Conservation (phyloP, 2,888 invertebrate genomes). For the Amiota minor region DNA sequence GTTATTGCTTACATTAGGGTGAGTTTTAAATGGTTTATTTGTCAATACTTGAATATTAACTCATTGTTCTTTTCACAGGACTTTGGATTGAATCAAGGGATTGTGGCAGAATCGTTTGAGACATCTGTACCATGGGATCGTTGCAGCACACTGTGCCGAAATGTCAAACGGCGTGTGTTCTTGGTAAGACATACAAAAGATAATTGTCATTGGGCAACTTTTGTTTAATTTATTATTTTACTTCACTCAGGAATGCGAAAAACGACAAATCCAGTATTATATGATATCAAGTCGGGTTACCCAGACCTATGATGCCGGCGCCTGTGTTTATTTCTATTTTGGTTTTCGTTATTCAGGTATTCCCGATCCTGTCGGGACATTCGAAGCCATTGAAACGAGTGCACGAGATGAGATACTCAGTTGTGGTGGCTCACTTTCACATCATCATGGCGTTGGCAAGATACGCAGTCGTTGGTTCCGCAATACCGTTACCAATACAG, state of each 20-base stretch:
- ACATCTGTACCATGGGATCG: conserved; percentile 99
- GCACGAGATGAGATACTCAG: conserved; percentile 94
- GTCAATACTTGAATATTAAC: background rate
- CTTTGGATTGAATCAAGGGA: conserved; percentile 87
- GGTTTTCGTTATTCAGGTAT: conserved; percentile 81
- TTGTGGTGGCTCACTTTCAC: conserved; percentile 87
- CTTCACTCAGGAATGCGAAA: conserved; percentile 76
- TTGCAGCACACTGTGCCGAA: conserved; percentile 85
- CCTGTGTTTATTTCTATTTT: conserved; percentile 97
- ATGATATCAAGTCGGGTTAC: conserved; percentile 90
- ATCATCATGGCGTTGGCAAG: conserved; percentile 98
- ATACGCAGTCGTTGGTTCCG: conserved; percentile 90
- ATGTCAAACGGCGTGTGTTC: conserved; percentile 88
- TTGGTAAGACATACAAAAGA: conserved; percentile 67
- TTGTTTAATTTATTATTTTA: background rate
- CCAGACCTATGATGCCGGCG: conserved; percentile 97
- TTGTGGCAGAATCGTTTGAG: conserved; percentile 97
- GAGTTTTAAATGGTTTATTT: conserved; percentile 66
- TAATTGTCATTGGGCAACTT: background rate
- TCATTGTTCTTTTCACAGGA: conserved; percentile 78
- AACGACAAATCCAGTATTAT: conserved; percentile 77
- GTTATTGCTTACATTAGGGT: conserved; percentile 98
- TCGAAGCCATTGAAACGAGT: conserved; percentile 89
- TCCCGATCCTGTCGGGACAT: conserved; percentile 83
- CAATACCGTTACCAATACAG: conserved; percentile 87